Base-by-base conservation (phyloP, 2,113 vertebrate species). In the Falco punctatus region DNA sequence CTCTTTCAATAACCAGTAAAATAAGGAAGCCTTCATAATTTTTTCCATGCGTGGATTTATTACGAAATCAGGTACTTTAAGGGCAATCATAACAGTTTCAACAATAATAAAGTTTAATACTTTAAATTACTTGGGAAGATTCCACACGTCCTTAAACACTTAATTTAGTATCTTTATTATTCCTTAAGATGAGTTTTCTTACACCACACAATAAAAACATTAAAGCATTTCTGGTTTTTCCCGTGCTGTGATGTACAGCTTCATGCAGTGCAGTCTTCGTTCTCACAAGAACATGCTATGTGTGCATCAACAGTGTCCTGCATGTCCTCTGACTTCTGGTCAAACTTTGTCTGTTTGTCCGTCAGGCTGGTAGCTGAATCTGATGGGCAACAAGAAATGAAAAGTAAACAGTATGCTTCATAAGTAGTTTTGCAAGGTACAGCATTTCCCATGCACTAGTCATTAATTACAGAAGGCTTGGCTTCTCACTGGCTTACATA, bases 31-130 rank as follows among this genome's bases (percentile, higher is more conserved):
- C 33, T 58, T 35, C 72, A 65, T 26, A 10, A 27, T 21, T 78
- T 89, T 97, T 94, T 89, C 88, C 89, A 92, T 97, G 97, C 97
- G 13, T 81, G 79, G 79, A 81, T 98, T 97, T 98, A 98, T 97
- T 98, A 94, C 0, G 65, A 96, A 97, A 94, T 97, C 77, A 92
- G 48, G 13, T 82, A 83, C 42, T 94, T 81, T 81, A 83, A 58
- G 61, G 38, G 64, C 35, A 95, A 81, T 96, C 67, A 33, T 48
- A 84, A 91, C n/a, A 64, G 84, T 94, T 94, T 92, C 73, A 90
- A 91, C 75, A 95, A 81, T 67, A 92, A 95, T 86, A 81, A 90
- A 69, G 54, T 93, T 94, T 78, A 95, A 96, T 95, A 96, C 70
- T 96, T 97, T 97, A 96, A 92, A 95, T 96, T 94, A 95, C 83